These are phyloP conservation scores for Tenthredo mesomela DNA, from an alignment of 2,888 invertebrate species.

Conservation along the genomic window DNA sequence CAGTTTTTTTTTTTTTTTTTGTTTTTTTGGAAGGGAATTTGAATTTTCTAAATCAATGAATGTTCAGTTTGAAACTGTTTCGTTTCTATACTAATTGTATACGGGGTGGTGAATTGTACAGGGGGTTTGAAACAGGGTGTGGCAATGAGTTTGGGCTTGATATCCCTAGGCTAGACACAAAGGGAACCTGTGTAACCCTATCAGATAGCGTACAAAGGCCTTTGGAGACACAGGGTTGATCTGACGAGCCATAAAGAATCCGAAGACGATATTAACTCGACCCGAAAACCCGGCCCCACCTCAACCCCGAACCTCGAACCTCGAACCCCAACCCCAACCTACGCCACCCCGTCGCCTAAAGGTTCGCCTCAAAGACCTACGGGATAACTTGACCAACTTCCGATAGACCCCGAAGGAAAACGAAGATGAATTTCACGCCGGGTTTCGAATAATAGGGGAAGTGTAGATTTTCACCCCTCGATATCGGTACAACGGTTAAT, in stretches of 20 bases:
- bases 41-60: background rate
- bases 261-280: slow-evolving; percentile 48
- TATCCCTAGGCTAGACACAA: slow-evolving; percentile 9
- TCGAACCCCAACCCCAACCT: background rate
- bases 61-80: background rate
- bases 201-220: slow-evolving; percentile 36
- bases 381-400: slow-evolving; percentile 44
- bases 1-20: too few relatives aligned
- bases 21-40: background rate
- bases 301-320: background rate
- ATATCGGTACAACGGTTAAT: slow-evolving; percentile 2
- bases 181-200: slow-evolving; percentile 44
- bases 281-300: background rate
- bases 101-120: background rate
- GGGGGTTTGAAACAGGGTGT: background rate
- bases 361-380: slow-evolving; percentile 40
- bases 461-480: background rate
- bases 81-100: background rate
- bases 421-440: slow-evolving; percentile 29
- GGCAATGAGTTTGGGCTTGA: background rate
- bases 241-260: slow-evolving; percentile 48
- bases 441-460: background rate
- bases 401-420: slow-evolving; percentile 46
- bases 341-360: background rate
- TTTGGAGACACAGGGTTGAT: slow-evolving; percentile 47